Evolutionary conservation across 2,888 invertebrate species (phyloP).

Genomic region (Pachydiplax longipennis): DNA sequence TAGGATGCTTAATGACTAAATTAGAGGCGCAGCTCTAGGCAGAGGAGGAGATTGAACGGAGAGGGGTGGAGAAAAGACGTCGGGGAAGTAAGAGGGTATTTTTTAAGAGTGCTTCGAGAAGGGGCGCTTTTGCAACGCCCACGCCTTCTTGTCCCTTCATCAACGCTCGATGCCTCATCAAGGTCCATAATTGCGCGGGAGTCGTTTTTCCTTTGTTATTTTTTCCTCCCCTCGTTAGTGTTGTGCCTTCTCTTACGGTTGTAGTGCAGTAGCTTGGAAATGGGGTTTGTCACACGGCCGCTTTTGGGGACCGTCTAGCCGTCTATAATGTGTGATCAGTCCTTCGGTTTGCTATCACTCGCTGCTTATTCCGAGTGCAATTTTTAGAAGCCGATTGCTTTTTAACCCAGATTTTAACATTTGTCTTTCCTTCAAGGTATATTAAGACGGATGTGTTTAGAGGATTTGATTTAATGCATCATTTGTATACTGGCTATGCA

Average conservation of each 20-base stretch:
- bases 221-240: constrained; percentile 28
- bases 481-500: no score
- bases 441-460: no score
- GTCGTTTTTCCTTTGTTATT: constrained; percentile 32
- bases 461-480: no score
- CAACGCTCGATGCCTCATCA: constrained; percentile 42
- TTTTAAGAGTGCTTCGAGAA: neutral
- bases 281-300: neutral
- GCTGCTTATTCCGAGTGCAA: no score
- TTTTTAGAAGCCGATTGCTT: no score
- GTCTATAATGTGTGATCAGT: neutral
- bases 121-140: neutral
- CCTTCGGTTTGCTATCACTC: neutral
- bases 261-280: neutral
- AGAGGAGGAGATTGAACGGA: neutral
- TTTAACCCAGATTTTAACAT: no score
- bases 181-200: constrained; percentile 37
- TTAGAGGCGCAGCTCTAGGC: neutral
- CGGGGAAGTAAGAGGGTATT: neutral
- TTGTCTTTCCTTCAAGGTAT: no score
- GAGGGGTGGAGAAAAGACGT: neutral
- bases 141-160: neutral
- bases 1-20: neutral
- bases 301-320: neutral
- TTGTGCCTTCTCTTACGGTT: neutral